phyloP scores from a whole-genome alignment of 2,113 vertebrate genomes.

The Egretta garzetta region DNA sequence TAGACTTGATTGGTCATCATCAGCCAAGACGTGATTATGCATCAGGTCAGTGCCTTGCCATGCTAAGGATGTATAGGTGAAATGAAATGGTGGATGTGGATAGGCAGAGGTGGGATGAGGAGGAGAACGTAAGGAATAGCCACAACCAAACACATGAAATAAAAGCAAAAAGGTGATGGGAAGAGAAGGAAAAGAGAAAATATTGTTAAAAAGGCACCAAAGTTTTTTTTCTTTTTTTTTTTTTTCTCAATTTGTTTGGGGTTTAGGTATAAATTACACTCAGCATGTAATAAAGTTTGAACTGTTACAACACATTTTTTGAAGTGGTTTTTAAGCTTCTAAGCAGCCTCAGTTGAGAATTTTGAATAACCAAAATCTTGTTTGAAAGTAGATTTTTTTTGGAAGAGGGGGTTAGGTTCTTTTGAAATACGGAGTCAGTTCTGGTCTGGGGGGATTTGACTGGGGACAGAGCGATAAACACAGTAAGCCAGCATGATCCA shows the following conservation, averaged over 20 bases:
- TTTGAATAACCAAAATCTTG: background rate
- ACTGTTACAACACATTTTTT: background rate
- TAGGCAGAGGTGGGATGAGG: slow-evolving; percentile 77
- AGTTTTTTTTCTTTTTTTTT: background rate
- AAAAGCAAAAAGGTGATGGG: slow-evolving; percentile 85
- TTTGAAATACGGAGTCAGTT: background rate
- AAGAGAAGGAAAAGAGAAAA: slow-evolving; percentile 90
- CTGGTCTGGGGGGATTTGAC: background rate
- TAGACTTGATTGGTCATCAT: slow-evolving; percentile 93
- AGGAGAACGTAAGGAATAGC: slow-evolving; percentile 78
- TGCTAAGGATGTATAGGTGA: slow-evolving; percentile 86
- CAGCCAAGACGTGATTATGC: slow-evolving; percentile 99
- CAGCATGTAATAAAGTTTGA: background rate
- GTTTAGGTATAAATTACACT: slow-evolving; percentile 43
- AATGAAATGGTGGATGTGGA: slow-evolving; percentile 78
- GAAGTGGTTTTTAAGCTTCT: background rate
- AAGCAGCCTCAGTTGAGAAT: background rate
- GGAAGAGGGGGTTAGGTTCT: background rate
- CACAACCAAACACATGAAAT: slow-evolving; percentile 84
- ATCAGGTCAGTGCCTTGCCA: slow-evolving; percentile 99
- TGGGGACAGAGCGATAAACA: slow-evolving; percentile 24
- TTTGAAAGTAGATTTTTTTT: background rate
- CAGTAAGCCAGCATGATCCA: slow-evolving; percentile 26
- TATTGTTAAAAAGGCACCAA: slow-evolving; percentile 86
- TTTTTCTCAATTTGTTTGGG: slow-evolving; percentile 14